phyloP scores from a whole-genome alignment of 2,113 vertebrate species.

The Syrmaticus mikado region DNA sequence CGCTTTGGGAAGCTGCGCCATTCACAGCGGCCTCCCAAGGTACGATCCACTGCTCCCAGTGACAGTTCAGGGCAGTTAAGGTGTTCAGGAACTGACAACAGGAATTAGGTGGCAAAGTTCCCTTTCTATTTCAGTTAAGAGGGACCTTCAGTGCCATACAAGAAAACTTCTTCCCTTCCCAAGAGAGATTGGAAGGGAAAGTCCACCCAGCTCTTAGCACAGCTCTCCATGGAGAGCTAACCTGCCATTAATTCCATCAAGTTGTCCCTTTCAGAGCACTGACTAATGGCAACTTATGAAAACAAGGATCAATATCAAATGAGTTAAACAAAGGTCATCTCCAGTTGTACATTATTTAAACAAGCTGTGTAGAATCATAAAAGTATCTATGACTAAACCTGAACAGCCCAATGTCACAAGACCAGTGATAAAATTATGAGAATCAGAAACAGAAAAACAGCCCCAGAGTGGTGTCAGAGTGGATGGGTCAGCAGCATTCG shows the following conservation, averaged over 20 bases:
- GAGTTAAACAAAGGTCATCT: constrained; percentile 19
- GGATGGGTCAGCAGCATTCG: not conserved
- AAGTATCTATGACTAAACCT: not conserved
- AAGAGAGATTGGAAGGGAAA: not conserved
- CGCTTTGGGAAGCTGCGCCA: not conserved
- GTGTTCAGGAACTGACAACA: not conserved
- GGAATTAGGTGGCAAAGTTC: not conserved
- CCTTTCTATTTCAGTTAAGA: not conserved
- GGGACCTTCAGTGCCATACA: not conserved
- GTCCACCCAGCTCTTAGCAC: not conserved
- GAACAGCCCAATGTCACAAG: not conserved
- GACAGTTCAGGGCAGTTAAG: not conserved
- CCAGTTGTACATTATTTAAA: not conserved
- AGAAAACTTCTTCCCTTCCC: not conserved
- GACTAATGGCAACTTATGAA: not conserved
- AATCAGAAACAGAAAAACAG: not conserved
- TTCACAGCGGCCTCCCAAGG: not conserved
- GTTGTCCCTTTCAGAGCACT: not conserved
- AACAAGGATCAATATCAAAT: not conserved
- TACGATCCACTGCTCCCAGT: not conserved
- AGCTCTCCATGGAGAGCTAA: not conserved
- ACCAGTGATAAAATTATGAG: not conserved
- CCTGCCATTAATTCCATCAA: not conserved
- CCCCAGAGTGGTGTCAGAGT: not conserved
- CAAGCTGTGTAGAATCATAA: not conserved